Evolutionary conservation across 2,888 invertebrate species (phyloP).

Genomic region (Nesidiocoris tenuis): DNA sequence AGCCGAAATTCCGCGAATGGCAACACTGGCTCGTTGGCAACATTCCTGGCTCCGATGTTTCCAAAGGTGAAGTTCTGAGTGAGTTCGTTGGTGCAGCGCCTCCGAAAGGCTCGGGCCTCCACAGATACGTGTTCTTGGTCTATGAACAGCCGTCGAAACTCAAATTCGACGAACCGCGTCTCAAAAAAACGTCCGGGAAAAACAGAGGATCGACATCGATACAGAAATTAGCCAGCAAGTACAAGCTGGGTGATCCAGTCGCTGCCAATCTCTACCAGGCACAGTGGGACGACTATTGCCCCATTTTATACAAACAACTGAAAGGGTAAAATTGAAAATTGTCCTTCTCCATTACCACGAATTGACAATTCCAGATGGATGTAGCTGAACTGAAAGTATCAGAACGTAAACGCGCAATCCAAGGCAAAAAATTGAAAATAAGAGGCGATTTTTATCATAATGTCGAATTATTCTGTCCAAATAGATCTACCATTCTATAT

Average conservation of each 20-base stretch:
- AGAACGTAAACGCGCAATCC: too few relatives aligned
- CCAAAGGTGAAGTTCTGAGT: slow-evolving; percentile 70
- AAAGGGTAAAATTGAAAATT: too few relatives aligned
- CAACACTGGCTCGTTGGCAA: slow-evolving; percentile 89
- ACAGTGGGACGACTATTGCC: slow-evolving; percentile 85
- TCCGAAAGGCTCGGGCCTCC: slow-evolving; percentile 71
- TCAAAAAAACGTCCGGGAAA: slow-evolving; percentile 57
- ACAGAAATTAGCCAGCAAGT: slow-evolving; percentile 71
- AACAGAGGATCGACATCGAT: slow-evolving; percentile 65
- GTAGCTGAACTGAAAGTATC: too few relatives aligned
- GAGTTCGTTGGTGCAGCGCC: slow-evolving; percentile 84
- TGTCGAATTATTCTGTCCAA: too few relatives aligned
- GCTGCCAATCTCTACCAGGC: slow-evolving; percentile 88
- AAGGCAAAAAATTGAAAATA: too few relatives aligned
- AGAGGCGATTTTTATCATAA: too few relatives aligned
- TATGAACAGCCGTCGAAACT: slow-evolving; percentile 68
- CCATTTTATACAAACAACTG: too few relatives aligned
- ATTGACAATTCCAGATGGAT: too few relatives aligned
- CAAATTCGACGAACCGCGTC: slow-evolving; percentile 60
- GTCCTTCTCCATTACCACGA: too few relatives aligned
- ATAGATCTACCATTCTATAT: too few relatives aligned
- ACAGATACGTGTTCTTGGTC: slow-evolving; percentile 76
- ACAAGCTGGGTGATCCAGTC: slow-evolving; percentile 74
- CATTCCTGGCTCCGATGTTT: slow-evolving; percentile 70
- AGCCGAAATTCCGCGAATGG: slow-evolving; percentile 81